Conservation (phyloP, 2,888 invertebrate genomes). For the Cryptus viduatorius region DNA sequence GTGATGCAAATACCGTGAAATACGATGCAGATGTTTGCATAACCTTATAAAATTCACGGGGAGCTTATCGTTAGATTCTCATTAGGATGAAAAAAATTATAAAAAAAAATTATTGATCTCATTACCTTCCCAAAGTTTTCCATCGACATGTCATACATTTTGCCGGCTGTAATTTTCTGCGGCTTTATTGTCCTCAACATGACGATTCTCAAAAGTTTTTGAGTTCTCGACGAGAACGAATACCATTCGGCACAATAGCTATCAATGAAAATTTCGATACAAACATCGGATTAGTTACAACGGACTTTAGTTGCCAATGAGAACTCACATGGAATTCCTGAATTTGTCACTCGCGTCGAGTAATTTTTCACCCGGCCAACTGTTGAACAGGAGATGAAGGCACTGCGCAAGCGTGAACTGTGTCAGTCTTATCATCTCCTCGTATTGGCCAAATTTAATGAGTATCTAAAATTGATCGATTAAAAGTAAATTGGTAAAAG, state of each 20-base stretch:
- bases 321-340: constrained; percentile 51
- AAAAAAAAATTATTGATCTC: background rate
- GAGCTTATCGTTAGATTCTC: background rate
- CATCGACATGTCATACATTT: background rate
- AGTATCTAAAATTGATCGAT: constrained; percentile 23
- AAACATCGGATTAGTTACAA: no score
- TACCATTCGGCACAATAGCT: background rate
- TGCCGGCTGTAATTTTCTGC: background rate
- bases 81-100: background rate
- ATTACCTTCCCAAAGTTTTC: constrained; percentile 3
- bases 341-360: constrained; percentile 40
- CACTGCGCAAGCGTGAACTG: constrained; percentile 43
- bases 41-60: background rate
- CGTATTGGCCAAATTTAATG: constrained; percentile 43
- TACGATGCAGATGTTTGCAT: background rate
- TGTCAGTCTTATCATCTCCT: constrained; percentile 46
- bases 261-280: background rate
- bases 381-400: constrained; percentile 49
- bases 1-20: constrained; percentile 11
- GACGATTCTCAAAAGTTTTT: background rate
- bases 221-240: background rate
- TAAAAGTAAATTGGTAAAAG: no score
- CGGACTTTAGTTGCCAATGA: background rate
- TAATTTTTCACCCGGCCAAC: constrained; percentile 61
- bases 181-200: background rate